phyloP scores from a whole-genome alignment of 2,797 vertebrate genomes.

The Cygnus olor region DNA sequence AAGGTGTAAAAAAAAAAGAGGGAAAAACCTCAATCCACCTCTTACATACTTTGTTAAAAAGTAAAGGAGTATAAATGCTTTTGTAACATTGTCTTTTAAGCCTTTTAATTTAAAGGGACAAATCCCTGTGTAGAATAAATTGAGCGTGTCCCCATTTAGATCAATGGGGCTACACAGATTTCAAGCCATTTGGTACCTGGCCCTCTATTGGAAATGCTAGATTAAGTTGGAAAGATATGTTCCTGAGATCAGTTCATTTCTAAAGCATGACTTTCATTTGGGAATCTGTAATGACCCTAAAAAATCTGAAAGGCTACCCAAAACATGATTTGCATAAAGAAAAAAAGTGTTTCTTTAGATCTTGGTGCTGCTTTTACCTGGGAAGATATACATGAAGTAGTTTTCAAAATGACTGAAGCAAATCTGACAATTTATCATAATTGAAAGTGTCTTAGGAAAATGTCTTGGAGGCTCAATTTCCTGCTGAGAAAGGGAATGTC shows the following conservation, averaged over 20 bases:
- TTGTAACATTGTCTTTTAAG: constrained; percentile 6
- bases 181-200: constrained; percentile 40
- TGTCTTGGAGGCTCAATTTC: constrained; percentile 67
- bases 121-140: constrained; percentile 12
- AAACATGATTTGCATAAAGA: neutral
- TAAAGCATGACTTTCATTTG: neutral
- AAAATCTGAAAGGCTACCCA: neutral
- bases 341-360: neutral
- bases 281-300: neutral
- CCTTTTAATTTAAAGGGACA: constrained; percentile 27
- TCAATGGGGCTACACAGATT: constrained; percentile 48
- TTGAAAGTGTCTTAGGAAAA: constrained; percentile 63
- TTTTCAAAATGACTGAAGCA: constrained; percentile 60
- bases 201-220: constrained; percentile 30
- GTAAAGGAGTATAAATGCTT: neutral
- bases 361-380: neutral
- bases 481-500: constrained; percentile 61
- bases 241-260: constrained; percentile 14
- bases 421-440: constrained; percentile 68
- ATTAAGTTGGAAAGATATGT: constrained; percentile 25
- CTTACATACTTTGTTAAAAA: neutral
- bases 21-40: neutral
- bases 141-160: constrained; percentile 16
- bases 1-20: neutral
- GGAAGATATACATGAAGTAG: constrained; percentile 8